phyloP scores from a whole-genome alignment of 37 sponge, comb jelly and placozoan genomes.

The Geodia barretti region DNA sequence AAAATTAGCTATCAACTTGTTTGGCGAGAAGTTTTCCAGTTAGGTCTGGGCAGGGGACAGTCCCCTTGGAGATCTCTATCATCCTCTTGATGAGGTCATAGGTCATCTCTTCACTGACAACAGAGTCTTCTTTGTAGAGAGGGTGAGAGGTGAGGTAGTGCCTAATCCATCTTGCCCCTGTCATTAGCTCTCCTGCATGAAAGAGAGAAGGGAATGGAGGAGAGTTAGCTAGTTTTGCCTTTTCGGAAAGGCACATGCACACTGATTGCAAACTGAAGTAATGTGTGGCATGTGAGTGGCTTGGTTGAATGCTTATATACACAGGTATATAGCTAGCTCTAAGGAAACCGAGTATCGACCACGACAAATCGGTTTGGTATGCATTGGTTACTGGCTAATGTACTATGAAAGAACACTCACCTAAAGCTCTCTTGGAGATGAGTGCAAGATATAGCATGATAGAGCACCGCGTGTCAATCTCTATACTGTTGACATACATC shows the following conservation, averaged over 20 bases:
- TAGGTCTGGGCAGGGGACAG: conserved; percentile 53
- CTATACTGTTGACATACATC: conserved; percentile 81
- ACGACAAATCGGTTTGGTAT: not conserved
- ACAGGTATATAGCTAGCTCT: no score
- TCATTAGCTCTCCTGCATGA: conserved; percentile 87
- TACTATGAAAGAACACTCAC: conserved; percentile 19
- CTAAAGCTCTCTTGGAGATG: conserved; percentile 80
- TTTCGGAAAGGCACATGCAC: no score
- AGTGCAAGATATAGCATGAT: conserved; percentile 69
- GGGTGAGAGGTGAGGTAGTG: conserved; percentile 81
- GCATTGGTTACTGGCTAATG: not conserved
- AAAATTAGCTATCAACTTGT: no score
- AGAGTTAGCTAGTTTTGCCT: no score
- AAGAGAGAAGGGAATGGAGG: no score
- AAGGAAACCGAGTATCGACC: no score
- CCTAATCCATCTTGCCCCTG: conserved; percentile 89
- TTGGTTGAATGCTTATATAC: not conserved
- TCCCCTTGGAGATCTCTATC: conserved; percentile 45
- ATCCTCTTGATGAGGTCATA: conserved; percentile 68
- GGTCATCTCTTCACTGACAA: conserved; percentile 80
- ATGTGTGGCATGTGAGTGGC: conserved; percentile 5
- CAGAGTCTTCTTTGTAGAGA: conserved; percentile 93
- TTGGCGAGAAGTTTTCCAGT: conserved; percentile 58
- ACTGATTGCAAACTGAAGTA: no score
- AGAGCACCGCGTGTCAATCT: conserved; percentile 84